Evolutionary conservation across 2,797 vertebrate species (phyloP), one percentile per base, ranked within the genome.

Genomic region (Anolis apletophallus): DNA sequence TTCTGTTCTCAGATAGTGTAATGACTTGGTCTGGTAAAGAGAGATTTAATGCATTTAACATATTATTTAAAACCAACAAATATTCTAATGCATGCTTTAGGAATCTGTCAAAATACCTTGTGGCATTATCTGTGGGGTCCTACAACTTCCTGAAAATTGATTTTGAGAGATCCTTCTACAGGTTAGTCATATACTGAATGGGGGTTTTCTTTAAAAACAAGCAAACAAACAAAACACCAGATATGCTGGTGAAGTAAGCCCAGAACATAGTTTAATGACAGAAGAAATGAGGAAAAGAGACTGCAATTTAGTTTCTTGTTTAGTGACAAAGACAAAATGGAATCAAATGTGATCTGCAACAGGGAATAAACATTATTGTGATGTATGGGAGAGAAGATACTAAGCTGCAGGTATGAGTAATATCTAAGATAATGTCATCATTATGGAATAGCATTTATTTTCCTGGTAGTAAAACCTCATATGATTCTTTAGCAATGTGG

Each of bases 151-250:
- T 73, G 73, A 5, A 76, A 54, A 14, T 71, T 54, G 12, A 76
- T 85, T 85, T 52, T 23, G 54, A 52, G 46, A 23, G 73, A 73
- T 17, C 75, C 75, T 64, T 9, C 1, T 7, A 78, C 55, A 57
- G 32, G 68, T 77, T 76, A 88, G 52, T 71, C 79, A 59, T 81
- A 88, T 81, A 36, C n/a, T 36, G 68, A 75, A 57, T n/a, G 64
- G 32, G 23, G 71, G 40, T 16, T 36, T 55, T 68, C 76, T 77
- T 40, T 85, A 75, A 81, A 85, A 85, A 88, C 71, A 6, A 64
- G 59, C 34, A n/a, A n/a, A n/a, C n/a, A n/a, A n/a, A n/a, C n/a
- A n/a, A n/a, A n/a, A n/a, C n/a, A n/a, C n/a, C n/a, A 85, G 21
- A 84, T 55, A 32, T 40, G 50, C 50, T 57, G 73, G 50, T 81